Conservation (phyloP, 2,797 vertebrate species). For the Syndactyla subalaris region DNA sequence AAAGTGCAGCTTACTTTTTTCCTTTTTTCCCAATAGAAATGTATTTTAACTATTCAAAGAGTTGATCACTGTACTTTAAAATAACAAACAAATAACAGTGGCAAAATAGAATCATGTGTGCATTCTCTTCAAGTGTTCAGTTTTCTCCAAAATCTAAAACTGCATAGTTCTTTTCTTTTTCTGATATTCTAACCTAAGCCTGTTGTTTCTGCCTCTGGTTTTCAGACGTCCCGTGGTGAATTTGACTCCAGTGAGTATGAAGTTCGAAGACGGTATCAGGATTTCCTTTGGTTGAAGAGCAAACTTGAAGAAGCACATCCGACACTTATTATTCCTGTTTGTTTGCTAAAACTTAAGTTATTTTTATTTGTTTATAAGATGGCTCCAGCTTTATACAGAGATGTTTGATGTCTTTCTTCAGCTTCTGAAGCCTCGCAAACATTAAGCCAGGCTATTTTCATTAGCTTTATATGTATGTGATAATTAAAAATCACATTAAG, state of each 20-base stretch:
- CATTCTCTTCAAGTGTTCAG: not conserved
- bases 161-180: not conserved
- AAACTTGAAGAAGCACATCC: constrained; percentile 91
- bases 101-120: constrained; percentile 39
- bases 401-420: not conserved
- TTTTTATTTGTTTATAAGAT: constrained; percentile 4
- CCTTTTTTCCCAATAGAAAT: not conserved
- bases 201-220: constrained; percentile 19
- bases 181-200: not conserved
- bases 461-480: not conserved
- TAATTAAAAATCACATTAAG: not conserved
- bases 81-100: constrained; percentile 18
- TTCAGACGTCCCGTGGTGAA: constrained; percentile 90
- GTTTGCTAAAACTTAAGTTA: constrained; percentile 63
- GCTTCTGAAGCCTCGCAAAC: not conserved
- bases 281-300: constrained; percentile 93
- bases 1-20: constrained; percentile 11
- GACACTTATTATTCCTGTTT: constrained; percentile 91
- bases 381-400: not conserved
- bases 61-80: constrained; percentile 8
- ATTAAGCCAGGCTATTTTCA: not conserved
- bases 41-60: constrained; percentile 33
- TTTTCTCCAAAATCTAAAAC: constrained; percentile 31
- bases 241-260: constrained; percentile 95
- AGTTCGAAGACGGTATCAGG: constrained; percentile 94